Conservation (phyloP, 2,888 invertebrate genomes). For the Drosophila pseudotalamancana region DNA sequence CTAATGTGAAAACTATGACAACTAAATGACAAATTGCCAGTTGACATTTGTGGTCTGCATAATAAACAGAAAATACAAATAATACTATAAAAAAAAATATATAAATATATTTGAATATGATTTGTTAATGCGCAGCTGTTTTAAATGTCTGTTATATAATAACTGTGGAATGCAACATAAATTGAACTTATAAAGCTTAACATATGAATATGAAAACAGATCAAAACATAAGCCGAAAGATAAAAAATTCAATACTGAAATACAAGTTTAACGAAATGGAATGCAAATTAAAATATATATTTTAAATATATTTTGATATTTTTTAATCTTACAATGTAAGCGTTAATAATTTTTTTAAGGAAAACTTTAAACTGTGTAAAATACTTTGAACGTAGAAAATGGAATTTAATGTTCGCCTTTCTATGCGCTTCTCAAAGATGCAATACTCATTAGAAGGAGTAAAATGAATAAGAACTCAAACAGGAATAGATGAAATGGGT, state of each 20-base stretch:
- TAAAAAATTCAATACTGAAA: no score
- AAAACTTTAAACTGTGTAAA: neutral
- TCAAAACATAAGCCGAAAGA: neutral
- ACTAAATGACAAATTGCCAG: conserved; percentile 48
- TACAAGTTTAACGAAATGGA: no score
- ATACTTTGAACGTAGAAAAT: no score
- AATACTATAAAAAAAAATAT: neutral
- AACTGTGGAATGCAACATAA: no score
- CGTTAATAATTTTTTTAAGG: neutral
- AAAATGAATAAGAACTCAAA: no score
- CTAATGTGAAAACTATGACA: conserved; percentile 59
- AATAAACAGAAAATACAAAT: conserved; percentile 33
- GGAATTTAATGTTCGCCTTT: neutral
- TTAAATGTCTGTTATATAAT: neutral
- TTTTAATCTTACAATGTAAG: neutral
- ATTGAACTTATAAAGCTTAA: no score
- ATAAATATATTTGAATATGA: conserved; percentile 21
- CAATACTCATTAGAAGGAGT: no score
- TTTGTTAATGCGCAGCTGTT: no score
- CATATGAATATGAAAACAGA: no score
- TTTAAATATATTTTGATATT: no score
- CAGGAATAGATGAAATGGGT: neutral
- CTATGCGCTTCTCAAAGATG: neutral
- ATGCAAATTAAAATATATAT: no score
- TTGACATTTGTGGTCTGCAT: conserved; percentile 46